A percentile compares a stretch with the other conserved stretches of the same genome.
Evolutionary conservation across 2,113 vertebrate genomes (phyloP).

Genomic region (Aramus guarauna): DNA sequence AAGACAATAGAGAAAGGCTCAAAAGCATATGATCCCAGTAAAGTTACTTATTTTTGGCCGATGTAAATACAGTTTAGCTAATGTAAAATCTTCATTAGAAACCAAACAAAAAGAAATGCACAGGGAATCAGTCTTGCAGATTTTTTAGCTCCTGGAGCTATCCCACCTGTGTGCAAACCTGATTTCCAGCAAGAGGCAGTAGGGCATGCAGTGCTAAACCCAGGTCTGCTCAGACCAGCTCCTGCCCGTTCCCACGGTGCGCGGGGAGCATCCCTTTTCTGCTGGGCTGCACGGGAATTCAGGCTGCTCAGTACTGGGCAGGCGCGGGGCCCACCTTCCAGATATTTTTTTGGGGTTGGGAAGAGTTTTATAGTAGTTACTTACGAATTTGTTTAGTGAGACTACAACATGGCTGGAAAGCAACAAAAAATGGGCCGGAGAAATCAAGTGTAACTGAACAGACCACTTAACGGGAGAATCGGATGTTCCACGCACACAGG

Average conservation of each 20-base stretch:
- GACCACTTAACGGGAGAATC: slow-evolving; percentile 62
- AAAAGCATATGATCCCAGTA: not conserved
- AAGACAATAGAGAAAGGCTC: not conserved
- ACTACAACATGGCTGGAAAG: slow-evolving; percentile 23
- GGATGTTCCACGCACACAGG: slow-evolving; percentile 58
- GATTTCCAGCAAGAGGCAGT: not conserved
- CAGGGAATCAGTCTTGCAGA: fast-evolving
- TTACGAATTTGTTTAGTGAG: slow-evolving; percentile 1
- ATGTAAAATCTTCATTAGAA: not conserved
- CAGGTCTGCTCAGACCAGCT: not conserved
- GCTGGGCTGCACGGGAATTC: not conserved
- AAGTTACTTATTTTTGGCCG: not conserved
- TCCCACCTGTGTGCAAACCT: not conserved
- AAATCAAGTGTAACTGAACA: slow-evolving; percentile 67
- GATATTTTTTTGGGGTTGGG: not conserved
- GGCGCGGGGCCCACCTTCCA: not conserved
- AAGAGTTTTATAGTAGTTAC: not conserved
- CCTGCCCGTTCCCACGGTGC: not conserved
- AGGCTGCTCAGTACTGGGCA: not conserved
- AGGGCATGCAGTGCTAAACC: not conserved
- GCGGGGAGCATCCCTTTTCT: not conserved
- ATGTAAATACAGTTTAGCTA: not conserved
- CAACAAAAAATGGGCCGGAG: slow-evolving; percentile 15
- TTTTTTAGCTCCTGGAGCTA: not conserved
- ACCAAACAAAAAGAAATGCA: not conserved